Evolutionary conservation across 2,797 vertebrate species (phyloP).

Genomic region (Tangara arthus): DNA sequence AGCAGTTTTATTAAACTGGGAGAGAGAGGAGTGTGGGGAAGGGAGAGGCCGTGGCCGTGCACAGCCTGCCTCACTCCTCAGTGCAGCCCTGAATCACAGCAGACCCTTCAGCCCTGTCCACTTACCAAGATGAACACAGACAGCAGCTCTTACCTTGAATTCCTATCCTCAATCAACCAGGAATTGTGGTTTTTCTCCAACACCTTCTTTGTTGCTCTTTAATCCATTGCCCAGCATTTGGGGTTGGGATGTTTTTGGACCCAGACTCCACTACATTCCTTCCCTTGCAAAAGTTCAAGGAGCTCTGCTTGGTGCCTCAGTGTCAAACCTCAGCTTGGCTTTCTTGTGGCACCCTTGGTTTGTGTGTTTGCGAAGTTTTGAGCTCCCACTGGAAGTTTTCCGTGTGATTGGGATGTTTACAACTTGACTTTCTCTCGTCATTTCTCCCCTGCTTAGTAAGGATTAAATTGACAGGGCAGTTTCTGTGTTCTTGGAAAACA

Average conservation of each 20-base stretch:
- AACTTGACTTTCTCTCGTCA: rapidly evolving
- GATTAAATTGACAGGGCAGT: not conserved
- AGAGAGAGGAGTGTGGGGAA: not conserved
- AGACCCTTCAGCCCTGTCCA: not conserved
- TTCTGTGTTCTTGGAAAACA: not conserved
- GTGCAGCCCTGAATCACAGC: not conserved
- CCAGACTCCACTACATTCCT: rapidly evolving
- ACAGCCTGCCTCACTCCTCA: rapidly evolving
- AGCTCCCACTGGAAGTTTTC: not conserved
- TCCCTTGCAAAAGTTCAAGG: not conserved
- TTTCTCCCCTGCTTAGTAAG: not conserved
- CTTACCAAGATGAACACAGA: not conserved
- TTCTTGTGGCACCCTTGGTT: not conserved
- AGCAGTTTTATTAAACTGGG: not conserved
- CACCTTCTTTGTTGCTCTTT: not conserved
- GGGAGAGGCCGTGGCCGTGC: rapidly evolving
- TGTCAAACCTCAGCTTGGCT: not conserved
- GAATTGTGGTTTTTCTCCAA: not conserved
- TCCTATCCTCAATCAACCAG: not conserved
- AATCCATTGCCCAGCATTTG: not conserved
- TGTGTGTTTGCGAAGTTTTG: not conserved
- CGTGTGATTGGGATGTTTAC: not conserved
- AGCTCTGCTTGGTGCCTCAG: not conserved
- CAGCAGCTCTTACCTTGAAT: not conserved
- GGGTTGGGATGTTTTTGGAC: not conserved